Conservation (phyloP, 2,888 invertebrate species). For the Caenorhabditis sp. region DNA sequence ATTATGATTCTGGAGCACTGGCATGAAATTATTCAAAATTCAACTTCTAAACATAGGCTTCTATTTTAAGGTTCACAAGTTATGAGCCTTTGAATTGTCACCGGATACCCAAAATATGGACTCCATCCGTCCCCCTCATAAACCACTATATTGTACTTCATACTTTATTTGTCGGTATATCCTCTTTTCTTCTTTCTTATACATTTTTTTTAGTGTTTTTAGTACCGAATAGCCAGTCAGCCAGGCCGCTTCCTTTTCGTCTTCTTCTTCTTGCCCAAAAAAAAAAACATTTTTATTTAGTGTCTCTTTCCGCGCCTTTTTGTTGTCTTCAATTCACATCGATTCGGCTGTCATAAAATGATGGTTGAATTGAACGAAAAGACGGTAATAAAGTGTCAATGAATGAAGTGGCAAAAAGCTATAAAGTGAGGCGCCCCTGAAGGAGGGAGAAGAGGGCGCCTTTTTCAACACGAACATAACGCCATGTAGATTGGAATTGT, state of each 20-base stretch:
- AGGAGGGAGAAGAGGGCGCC: background rate
- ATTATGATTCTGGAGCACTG: no score
- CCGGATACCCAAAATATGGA: no score
- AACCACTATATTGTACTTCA: background rate
- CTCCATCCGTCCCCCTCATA: background rate
- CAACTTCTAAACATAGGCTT: no score
- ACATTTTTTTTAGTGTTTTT: conserved; percentile 1
- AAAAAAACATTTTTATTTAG: conserved; percentile 4
- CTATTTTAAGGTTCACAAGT: no score
- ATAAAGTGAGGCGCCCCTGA: conserved; percentile 19
- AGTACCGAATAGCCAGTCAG: no score
- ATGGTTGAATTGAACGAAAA: background rate
- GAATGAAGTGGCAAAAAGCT: conserved; percentile 42
- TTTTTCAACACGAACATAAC: background rate
- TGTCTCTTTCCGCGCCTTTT: background rate
- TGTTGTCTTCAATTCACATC: background rate
- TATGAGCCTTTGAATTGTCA: no score
- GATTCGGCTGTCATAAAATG: conserved; percentile 3
- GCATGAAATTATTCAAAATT: no score
- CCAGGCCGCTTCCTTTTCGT: no score
- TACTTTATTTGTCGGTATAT: background rate
- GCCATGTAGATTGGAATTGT: background rate
- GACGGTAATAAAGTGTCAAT: conserved; percentile 43
- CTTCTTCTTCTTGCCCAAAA: no score
- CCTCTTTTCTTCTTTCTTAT: background rate